phyloP scores from a whole-genome alignment of 1,140 invertebrate genomes.

The Orussus abietinus region DNA sequence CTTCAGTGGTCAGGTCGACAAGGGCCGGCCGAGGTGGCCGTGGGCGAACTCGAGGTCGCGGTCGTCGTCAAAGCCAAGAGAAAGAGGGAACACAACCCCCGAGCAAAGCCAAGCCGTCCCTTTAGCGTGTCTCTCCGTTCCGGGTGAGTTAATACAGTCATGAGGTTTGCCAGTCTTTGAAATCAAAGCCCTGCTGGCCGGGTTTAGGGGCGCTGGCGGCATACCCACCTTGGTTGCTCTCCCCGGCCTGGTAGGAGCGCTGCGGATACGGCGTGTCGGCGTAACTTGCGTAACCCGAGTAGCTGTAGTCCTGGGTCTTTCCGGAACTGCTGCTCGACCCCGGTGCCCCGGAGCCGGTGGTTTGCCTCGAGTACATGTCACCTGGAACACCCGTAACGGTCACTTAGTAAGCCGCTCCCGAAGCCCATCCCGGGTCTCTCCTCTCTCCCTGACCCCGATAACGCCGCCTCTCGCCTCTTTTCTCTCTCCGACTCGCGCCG shows the following conservation, averaged over 20 bases:
- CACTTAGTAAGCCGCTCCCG: neutral
- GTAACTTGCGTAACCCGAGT: conserved; percentile 54
- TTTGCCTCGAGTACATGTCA: conserved; percentile 58
- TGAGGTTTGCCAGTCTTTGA: conserved; percentile 61
- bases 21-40: no score
- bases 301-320: conserved; percentile 50
- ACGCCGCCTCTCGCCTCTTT: no score
- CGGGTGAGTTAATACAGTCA: conserved; percentile 56
- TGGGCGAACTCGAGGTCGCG: no score
- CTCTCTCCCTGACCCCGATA: no score
- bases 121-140: conserved; percentile 47
- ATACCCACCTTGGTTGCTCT: conserved; percentile 59
- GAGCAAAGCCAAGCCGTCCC: conserved; percentile 44
- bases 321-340: conserved; percentile 55
- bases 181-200: conserved; percentile 58
- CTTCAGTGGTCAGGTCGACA: no score
- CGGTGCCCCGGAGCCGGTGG: conserved; percentile 53
- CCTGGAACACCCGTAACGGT: conserved; percentile 44
- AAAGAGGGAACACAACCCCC: conserved; percentile 40
- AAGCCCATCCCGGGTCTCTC: no score
- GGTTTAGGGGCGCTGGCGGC: conserved; percentile 54
- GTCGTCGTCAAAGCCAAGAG: conserved; percentile 3
- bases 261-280: conserved; percentile 53
- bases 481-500: no score
- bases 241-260: conserved; percentile 50